These are phyloP conservation scores for Xyrichtys novacula DNA, from an alignment of 2,797 vertebrate genomes.

Conservation along the genomic window DNA sequence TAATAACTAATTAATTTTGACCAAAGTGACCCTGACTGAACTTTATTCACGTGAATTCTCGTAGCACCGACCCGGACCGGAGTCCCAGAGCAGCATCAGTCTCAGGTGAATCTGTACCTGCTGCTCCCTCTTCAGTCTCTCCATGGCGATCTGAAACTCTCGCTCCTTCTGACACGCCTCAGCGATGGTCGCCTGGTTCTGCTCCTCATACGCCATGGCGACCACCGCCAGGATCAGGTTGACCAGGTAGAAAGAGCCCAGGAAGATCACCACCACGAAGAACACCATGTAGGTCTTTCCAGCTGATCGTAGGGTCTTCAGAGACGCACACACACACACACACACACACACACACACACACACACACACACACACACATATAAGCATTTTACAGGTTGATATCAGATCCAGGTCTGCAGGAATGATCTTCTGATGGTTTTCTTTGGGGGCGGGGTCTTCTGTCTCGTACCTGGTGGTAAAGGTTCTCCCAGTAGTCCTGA, in stretches of 20 bases:
- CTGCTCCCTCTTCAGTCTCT: slow-evolving; percentile 93
- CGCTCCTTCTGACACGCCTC: slow-evolving; percentile 94
- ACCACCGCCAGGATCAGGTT: slow-evolving; percentile 98
- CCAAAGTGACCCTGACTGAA: no score
- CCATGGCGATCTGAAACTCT: slow-evolving; percentile 95
- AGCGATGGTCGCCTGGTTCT: slow-evolving; percentile 97
- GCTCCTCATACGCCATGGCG: slow-evolving; percentile 98
- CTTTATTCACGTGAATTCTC: no score
- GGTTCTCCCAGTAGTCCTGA: slow-evolving; percentile 93
- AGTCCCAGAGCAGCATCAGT: no score
- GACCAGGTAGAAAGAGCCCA: slow-evolving; percentile 97
- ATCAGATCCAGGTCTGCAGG: no score
- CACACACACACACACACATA: no score
- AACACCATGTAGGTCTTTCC: slow-evolving; percentile 99
- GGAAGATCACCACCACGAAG: slow-evolving; percentile 98
- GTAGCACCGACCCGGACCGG: no score
- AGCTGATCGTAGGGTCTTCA: slow-evolving; percentile 93
- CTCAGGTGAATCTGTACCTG: slow-evolving; percentile 81
- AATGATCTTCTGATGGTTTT: no score
- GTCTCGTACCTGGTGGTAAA: slow-evolving; percentile 83
- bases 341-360: no score
- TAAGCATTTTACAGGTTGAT: no score
- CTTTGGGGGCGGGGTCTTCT: no score
- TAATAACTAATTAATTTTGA: no score
- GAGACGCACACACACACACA: neutral